Percentiles rank a stretch among this genome's conserved stretches.
These are phyloP conservation scores for Triplophysa rosa DNA, from an alignment of 2,113 vertebrate genomes.

Conservation along the genomic window DNA sequence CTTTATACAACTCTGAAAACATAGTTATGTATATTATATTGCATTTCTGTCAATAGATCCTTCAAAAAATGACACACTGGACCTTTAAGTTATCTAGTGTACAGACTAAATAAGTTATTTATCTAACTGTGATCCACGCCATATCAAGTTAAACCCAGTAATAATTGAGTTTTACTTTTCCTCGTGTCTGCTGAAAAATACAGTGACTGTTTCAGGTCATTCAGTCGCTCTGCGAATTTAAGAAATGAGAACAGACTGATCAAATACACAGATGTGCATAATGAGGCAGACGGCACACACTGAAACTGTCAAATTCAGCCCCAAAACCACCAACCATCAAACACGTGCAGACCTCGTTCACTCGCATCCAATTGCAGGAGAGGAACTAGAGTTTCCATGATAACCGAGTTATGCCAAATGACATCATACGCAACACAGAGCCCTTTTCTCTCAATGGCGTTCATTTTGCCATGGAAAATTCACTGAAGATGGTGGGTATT, in stretches of 20 bases:
- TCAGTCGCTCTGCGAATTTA: slow-evolving; percentile 16
- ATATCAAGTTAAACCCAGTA: neutral
- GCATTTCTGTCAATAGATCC: no score
- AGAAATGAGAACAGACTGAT: slow-evolving; percentile 22
- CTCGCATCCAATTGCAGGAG: slow-evolving; percentile 21
- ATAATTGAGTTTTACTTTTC: slow-evolving; percentile 1
- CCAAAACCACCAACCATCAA: slow-evolving; percentile 17
- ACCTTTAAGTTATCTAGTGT: no score
- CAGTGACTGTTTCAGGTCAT: slow-evolving; percentile 24
- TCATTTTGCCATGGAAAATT: neutral
- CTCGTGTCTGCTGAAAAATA: neutral
- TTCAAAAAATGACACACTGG: no score
- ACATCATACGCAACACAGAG: neutral
- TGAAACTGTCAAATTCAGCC: slow-evolving; percentile 20
- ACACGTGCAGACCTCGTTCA: slow-evolving; percentile 23
- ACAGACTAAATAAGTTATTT: neutral
- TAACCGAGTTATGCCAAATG: slow-evolving; percentile 10
- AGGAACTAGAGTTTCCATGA: slow-evolving; percentile 11
- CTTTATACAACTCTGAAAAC: no score
- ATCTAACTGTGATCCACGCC: neutral
- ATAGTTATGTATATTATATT: no score
- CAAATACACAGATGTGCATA: slow-evolving; percentile 29
- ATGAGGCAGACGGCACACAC: slow-evolving; percentile 19
- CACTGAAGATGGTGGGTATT: neutral
- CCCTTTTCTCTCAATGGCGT: neutral